phyloP scores from a whole-genome alignment of 2,113 vertebrate species.

The Melanerpes aurifrons region DNA sequence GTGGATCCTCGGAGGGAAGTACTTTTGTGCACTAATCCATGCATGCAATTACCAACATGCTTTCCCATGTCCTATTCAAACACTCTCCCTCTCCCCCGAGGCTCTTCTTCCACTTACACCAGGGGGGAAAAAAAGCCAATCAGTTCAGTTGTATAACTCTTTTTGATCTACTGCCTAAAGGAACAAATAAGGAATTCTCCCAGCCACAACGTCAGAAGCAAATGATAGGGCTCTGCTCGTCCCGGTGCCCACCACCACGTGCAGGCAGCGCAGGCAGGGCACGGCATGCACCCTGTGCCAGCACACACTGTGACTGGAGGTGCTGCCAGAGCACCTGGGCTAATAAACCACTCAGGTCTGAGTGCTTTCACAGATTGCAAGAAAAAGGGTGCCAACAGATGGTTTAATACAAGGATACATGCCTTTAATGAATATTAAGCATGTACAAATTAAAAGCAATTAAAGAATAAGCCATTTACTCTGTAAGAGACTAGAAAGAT shows the following conservation, averaged over 20 bases:
- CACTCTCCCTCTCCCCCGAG: slow-evolving; percentile 29
- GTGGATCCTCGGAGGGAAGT: slow-evolving; percentile 27
- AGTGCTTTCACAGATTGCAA: neutral
- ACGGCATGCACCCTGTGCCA: neutral
- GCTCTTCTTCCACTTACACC: slow-evolving; percentile 51
- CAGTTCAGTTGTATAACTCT: slow-evolving; percentile 38
- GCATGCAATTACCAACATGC: slow-evolving; percentile 49
- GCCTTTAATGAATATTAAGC: neutral
- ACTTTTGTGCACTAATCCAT: slow-evolving; percentile 46
- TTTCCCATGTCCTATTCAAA: slow-evolving; percentile 52
- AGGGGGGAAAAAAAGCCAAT: neutral
- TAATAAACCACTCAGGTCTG: neutral
- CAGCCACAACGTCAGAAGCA: neutral
- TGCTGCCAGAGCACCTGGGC: neutral
- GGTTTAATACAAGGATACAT: neutral
- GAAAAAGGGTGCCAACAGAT: neutral
- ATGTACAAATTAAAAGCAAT: slow-evolving; percentile 4
- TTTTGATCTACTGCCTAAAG: slow-evolving; percentile 49
- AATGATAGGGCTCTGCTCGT: neutral
- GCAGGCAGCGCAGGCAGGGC: neutral
- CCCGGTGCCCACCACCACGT: fast-evolving
- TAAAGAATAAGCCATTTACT: neutral
- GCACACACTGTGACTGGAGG: neutral
- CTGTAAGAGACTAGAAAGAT: neutral
- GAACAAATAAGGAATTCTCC: slow-evolving; percentile 19